phyloP scores from a whole-genome alignment of 2,113 vertebrate species.

The Chaetura pelagica region DNA sequence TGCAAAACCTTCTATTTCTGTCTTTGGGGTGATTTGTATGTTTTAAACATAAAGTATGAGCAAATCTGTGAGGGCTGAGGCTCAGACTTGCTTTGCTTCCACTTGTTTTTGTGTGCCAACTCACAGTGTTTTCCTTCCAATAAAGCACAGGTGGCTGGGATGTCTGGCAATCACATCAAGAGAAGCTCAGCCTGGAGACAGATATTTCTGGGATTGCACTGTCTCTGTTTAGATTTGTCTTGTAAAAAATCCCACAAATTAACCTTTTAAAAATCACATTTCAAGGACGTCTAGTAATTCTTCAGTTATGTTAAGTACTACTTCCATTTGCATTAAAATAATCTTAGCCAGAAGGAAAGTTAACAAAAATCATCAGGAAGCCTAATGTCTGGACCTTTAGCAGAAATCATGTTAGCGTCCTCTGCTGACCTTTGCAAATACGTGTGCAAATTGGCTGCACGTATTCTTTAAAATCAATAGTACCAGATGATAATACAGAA shows the following conservation, averaged over 20 bases:
- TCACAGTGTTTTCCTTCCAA: not conserved
- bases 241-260: not conserved
- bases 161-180: not conserved
- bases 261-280: not conserved
- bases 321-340: not conserved
- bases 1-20: not conserved
- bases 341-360: not conserved
- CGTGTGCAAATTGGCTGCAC: slow-evolving; percentile 73
- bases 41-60: not conserved
- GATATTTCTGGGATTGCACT: not conserved
- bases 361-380: slow-evolving; percentile 28
- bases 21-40: not conserved
- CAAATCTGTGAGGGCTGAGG: not conserved
- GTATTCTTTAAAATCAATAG: slow-evolving; percentile 84
- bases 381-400: slow-evolving; percentile 34
- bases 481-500: slow-evolving; percentile 83
- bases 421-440: slow-evolving; percentile 73
- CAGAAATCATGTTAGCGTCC: slow-evolving; percentile 58
- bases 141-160: not conserved
- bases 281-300: not conserved
- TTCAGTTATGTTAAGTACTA: not conserved
- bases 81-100: not conserved
- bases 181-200: not conserved
- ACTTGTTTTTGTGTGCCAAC: not conserved
- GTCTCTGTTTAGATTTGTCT: not conserved